Conservation (phyloP, 2,888 invertebrate species). For the Euzetes globulus region DNA sequence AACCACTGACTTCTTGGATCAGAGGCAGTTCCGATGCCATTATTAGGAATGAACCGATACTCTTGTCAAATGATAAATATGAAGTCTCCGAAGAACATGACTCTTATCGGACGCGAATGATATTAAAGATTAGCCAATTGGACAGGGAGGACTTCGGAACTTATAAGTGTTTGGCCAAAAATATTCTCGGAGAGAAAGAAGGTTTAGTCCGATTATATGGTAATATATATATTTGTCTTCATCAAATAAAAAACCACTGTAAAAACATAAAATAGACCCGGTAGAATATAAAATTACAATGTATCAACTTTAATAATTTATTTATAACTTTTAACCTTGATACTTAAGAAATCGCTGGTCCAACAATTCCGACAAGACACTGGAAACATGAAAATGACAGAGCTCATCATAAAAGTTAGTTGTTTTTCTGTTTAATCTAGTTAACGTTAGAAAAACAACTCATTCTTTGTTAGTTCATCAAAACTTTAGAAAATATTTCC, state of each 20-base stretch:
- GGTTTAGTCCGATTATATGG: constrained; percentile 34
- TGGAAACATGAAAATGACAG: background rate
- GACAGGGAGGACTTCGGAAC: constrained; percentile 34
- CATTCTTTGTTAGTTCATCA: too few species aligned
- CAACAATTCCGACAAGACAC: background rate
- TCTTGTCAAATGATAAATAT: constrained; percentile 9
- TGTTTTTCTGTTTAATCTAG: background rate
- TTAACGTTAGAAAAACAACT: too few species aligned
- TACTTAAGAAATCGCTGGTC: background rate
- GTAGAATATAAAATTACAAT: too few species aligned
- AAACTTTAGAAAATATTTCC: too few species aligned
- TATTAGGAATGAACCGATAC: background rate
- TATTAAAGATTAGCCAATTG: constrained; percentile 31
- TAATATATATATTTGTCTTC: too few species aligned
- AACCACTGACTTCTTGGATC: constrained; percentile 41
- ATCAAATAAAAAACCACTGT: too few species aligned
- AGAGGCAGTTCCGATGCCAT: background rate
- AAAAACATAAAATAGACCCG: too few species aligned
- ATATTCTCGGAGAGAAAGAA: constrained; percentile 36
- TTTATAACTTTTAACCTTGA: too few species aligned
- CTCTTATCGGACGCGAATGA: constrained; percentile 33
- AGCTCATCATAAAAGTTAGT: background rate
- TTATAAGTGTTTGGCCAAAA: constrained; percentile 38
- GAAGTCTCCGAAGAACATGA: constrained; percentile 26
- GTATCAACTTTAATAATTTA: too few species aligned